Evolutionary conservation across 2,888 invertebrate genomes (phyloP).

Genomic region (Agriotes lineatus): DNA sequence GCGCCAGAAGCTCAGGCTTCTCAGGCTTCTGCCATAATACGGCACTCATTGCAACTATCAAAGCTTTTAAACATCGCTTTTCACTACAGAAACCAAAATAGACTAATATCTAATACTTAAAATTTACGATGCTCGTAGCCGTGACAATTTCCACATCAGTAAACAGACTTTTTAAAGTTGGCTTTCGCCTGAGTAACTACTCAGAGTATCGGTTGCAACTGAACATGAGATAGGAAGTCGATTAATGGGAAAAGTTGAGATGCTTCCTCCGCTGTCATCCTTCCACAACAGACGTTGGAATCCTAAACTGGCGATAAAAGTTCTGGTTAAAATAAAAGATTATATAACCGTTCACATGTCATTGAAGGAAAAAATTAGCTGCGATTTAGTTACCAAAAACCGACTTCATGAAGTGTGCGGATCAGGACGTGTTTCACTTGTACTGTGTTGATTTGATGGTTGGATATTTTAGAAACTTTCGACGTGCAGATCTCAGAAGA

Average conservation of each 20-base stretch:
- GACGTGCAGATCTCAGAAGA: no score
- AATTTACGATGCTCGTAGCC: not conserved
- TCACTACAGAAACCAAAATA: no score
- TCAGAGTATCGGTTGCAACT: not conserved
- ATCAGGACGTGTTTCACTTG: no score
- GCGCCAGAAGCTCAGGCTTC: no score
- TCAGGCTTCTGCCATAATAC: no score
- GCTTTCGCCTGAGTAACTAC: not conserved
- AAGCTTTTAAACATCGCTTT: no score
- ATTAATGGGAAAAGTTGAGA: conserved; percentile 15
- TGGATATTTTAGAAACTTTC: no score
- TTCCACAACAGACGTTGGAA: not conserved
- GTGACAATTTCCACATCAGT: not conserved
- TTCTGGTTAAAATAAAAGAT: not conserved
- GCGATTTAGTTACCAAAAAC: no score
- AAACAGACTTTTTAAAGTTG: conserved; percentile 1
- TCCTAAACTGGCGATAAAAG: not conserved
- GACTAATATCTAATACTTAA: not conserved
- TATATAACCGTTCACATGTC: not conserved
- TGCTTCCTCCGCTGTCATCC: not conserved
- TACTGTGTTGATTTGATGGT: no score
- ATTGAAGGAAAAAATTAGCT: no score
- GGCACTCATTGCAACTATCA: no score
- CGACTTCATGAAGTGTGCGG: no score
- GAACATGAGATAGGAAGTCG: conserved; percentile 1